Percentiles rank a stretch among this genome's conserved stretches.
Conservation (phyloP, 2,113 vertebrate genomes). For the Pardalotus punctatus region DNA sequence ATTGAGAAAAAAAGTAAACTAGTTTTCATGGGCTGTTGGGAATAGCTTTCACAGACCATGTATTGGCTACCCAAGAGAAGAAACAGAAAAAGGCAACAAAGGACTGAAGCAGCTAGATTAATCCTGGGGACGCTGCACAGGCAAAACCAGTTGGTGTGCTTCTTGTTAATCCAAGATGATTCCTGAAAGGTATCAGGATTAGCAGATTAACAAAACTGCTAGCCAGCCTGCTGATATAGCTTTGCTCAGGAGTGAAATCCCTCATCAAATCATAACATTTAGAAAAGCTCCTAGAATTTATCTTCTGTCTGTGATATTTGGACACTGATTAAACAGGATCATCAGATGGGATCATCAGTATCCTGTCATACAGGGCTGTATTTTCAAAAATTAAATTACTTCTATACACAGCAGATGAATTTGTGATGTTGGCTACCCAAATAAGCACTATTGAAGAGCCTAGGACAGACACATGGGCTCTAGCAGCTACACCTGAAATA, state of each 20-base stretch:
- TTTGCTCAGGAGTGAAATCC: background rate
- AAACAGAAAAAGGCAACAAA: background rate
- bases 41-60: background rate
- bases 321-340: conserved; percentile 14
- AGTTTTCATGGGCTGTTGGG: background rate
- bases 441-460: background rate
- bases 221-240: background rate
- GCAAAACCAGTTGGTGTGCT: background rate
- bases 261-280: conserved; percentile 6
- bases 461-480: background rate
- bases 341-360: background rate
- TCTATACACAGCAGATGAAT: background rate
- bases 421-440: background rate
- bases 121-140: background rate
- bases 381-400: conserved; percentile 25
- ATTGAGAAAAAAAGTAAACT: accelerated
- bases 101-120: background rate
- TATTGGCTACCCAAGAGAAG: background rate
- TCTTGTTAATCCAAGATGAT: background rate
- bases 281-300: conserved; percentile 26
- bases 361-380: background rate
- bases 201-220: background rate
- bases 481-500: background rate
- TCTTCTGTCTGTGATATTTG: background rate
- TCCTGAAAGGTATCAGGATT: background rate